These are phyloP conservation scores for Apantesis nais DNA, from an alignment of 2,888 invertebrate species.

Conservation along the genomic window DNA sequence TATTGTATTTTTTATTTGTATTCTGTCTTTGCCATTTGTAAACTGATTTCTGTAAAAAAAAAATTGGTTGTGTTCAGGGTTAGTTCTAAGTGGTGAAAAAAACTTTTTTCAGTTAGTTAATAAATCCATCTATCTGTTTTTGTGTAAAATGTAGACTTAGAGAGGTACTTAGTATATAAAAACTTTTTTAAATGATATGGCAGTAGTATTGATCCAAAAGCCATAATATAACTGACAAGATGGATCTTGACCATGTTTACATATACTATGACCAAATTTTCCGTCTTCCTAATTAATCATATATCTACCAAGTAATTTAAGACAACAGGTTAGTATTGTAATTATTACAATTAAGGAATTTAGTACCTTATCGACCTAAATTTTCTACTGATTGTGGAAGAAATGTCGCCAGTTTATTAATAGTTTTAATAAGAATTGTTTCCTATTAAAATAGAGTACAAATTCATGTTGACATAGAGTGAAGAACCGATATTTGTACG, in stretches of 20 bases:
- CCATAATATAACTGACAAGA: background rate
- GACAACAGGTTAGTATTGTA: background rate
- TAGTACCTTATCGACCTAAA: background rate
- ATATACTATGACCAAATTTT: background rate
- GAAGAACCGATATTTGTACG: no score
- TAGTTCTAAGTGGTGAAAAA: background rate
- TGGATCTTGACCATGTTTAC: background rate
- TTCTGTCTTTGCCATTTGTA: background rate
- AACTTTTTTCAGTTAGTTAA: background rate
- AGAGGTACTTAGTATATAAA: background rate
- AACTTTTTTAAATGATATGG: background rate
- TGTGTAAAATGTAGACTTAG: background rate
- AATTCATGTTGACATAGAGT: background rate
- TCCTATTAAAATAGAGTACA: slow-evolving; percentile 8
- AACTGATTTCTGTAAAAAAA: background rate
- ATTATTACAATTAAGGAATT: slow-evolving; percentile 1
- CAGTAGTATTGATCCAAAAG: background rate
- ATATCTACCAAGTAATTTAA: background rate
- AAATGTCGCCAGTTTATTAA: background rate
- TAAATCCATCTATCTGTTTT: background rate
- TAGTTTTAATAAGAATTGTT: slow-evolving; percentile 1
- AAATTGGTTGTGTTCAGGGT: background rate
- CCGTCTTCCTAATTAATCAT: background rate
- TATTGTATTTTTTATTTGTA: background rate
- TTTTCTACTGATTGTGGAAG: background rate